A percentile compares a stretch with the other conserved stretches of the same genome.
Evolutionary conservation across 2,797 vertebrate genomes (phyloP).

Genomic region (Hapalemur alaotrensis): DNA sequence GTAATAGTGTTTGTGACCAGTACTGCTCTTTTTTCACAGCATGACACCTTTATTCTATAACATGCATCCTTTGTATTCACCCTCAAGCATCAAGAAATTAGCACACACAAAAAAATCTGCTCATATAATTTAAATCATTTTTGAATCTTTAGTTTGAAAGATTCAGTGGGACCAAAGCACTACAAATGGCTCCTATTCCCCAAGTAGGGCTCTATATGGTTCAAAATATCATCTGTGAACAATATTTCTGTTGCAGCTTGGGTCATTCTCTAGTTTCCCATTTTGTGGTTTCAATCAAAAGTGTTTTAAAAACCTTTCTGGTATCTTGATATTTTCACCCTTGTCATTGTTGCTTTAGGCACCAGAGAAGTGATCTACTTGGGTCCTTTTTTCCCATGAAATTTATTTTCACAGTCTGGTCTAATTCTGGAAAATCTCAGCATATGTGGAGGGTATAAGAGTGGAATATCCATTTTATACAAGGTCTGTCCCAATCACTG

Average conservation of each 20-base stretch:
- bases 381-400: background rate
- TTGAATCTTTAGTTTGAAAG: background rate
- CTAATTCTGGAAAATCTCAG: background rate
- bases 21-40: background rate
- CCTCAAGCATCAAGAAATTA: background rate
- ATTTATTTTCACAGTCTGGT: background rate
- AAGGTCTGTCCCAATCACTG: background rate
- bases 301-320: background rate
- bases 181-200: background rate
- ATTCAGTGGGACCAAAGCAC: fast-evolving
- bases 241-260: background rate
- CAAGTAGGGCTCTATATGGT: too few species aligned
- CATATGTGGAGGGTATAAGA: background rate
- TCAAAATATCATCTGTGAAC: background rate
- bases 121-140: background rate
- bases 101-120: background rate
- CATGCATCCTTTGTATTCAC: background rate
- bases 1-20: background rate
- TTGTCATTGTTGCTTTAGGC: background rate
- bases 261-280: background rate
- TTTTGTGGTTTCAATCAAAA: background rate
- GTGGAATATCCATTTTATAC: background rate
- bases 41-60: background rate
- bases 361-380: background rate
- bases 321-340: background rate